Percentiles rank a stretch among this genome's conserved stretches.
These are phyloP conservation scores for Heliothis virescens DNA, from an alignment of 1,140 invertebrate genomes.

Conservation along the genomic window DNA sequence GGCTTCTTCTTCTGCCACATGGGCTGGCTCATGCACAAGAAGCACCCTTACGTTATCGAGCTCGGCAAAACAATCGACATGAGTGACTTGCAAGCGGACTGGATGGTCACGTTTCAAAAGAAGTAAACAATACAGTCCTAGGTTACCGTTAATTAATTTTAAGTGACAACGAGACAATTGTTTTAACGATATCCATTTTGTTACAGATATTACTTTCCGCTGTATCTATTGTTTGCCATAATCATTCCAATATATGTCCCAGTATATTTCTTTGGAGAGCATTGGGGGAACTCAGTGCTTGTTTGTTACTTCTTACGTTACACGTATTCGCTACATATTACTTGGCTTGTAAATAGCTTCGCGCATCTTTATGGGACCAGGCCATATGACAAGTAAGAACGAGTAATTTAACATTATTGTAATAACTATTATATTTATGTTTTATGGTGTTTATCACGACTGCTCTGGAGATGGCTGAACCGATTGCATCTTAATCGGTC, in stretches of 20 bases:
- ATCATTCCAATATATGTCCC: constrained; percentile 89
- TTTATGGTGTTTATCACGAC: too few species aligned
- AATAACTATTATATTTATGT: too few species aligned
- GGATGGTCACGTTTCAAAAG: constrained; percentile 90
- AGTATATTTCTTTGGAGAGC: constrained; percentile 90
- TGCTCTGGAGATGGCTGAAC: too few species aligned
- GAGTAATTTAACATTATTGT: too few species aligned
- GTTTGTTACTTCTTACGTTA: constrained; percentile 89
- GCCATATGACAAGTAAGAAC: constrained; percentile 84
- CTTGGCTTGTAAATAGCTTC: constrained; percentile 95
- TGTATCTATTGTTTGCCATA: not conserved
- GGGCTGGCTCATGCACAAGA: constrained; percentile 89
- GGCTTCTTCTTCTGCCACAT: too few species aligned
- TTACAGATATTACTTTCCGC: constrained; percentile 8
- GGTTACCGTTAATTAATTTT: too few species aligned
- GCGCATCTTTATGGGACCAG: constrained; percentile 83
- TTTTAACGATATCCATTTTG: not conserved
- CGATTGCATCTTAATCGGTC: too few species aligned
- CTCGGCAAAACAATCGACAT: constrained; percentile 88
- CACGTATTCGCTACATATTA: constrained; percentile 90
- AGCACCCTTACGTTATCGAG: constrained; percentile 89
- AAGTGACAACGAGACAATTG: too few species aligned
- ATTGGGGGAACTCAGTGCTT: constrained; percentile 86
- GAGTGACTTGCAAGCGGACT: constrained; percentile 90
- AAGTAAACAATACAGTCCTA: constrained; percentile 80